Conservation (phyloP, 2,797 vertebrate genomes). For the Lophius americanus region DNA sequence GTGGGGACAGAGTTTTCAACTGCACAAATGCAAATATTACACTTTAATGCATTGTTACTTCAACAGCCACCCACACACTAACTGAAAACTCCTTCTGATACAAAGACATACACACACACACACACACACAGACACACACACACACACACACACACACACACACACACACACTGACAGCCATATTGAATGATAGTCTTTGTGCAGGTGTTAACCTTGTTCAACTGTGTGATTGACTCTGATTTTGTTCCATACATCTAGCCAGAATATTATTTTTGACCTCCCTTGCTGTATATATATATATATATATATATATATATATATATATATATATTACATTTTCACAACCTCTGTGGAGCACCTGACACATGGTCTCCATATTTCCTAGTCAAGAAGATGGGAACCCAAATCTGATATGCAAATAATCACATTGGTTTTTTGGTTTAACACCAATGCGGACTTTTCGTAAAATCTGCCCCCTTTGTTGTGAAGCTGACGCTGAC, state of each 20-base stretch:
- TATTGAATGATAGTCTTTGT: conserved; percentile 42
- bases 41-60: conserved; percentile 71
- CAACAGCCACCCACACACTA: conserved; percentile 55
- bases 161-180: conserved; percentile 11
- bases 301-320: too few species aligned
- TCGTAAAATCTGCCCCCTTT: conserved; percentile 10
- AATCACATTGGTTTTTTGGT: neutral
- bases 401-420: neutral
- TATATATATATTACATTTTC: too few species aligned
- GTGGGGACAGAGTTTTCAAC: conserved; percentile 13
- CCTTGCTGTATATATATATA: too few species aligned
- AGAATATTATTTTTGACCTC: too few species aligned
- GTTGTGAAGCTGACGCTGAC: neutral
- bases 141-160: conserved; percentile 12
- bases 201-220: too few species aligned
- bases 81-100: conserved; percentile 55
- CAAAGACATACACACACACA: conserved; percentile 26
- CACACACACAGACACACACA: conserved; percentile 12
- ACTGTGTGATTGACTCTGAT: too few species aligned
- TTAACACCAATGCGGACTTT: neutral
- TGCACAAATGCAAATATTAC: conserved; percentile 50
- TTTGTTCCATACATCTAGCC: too few species aligned
- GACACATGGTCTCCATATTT: neutral
- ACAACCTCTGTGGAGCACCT: neutral
- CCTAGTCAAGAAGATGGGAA: neutral